Conservation (phyloP, 2,888 invertebrate species). For the Achlya flavicornis region DNA sequence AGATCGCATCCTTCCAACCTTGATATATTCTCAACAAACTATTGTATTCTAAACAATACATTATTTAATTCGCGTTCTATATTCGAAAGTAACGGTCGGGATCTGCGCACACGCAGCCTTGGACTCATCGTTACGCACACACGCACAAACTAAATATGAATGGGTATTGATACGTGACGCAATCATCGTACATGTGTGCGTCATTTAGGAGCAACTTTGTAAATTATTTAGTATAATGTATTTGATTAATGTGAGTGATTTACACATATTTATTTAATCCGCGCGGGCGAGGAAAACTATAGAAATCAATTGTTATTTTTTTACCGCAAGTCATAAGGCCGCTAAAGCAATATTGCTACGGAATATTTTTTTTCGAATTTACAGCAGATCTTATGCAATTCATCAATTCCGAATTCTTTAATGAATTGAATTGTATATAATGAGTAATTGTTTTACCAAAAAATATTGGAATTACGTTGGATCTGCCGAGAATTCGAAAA, state of each 20-base stretch:
- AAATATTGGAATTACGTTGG: too few species aligned
- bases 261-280: background rate
- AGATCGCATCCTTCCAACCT: conserved; percentile 27
- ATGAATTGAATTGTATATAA: too few species aligned
- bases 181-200: background rate
- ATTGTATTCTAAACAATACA: conserved; percentile 44
- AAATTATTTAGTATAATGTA: too few species aligned
- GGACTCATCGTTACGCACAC: conserved; percentile 16
- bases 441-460: too few species aligned
- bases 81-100: conserved; percentile 39
- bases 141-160: conserved; percentile 32
- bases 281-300: too few species aligned
- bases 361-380: too few species aligned
- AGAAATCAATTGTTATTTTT: too few species aligned
- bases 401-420: too few species aligned
- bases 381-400: too few species aligned
- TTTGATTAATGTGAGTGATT: background rate
- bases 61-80: conserved; percentile 46
- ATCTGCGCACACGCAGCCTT: conserved; percentile 46
- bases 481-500: too few species aligned
- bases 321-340: too few species aligned
- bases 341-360: too few species aligned
- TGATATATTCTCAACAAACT: conserved; percentile 37
- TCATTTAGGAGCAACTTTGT: background rate
- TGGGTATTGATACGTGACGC: conserved; percentile 28